phyloP scores from a whole-genome alignment of 2,888 invertebrate genomes.

The Conistra vaccinii region DNA sequence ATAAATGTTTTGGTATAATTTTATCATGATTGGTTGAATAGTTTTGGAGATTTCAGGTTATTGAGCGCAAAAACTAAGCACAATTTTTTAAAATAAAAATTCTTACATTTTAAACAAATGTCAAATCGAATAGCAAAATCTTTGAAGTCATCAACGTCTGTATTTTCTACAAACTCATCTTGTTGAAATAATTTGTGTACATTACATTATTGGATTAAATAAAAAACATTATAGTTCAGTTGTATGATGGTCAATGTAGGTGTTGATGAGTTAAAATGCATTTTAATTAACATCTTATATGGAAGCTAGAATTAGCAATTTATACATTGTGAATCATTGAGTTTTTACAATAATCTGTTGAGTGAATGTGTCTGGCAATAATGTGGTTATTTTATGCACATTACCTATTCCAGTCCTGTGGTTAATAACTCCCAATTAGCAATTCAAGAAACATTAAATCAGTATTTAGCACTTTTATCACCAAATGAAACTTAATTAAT shows the following conservation, averaged over 20 bases:
- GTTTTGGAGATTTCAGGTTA: constrained; percentile 20
- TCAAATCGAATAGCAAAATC: constrained; percentile 6
- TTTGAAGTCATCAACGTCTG: not conserved
- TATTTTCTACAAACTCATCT: not conserved
- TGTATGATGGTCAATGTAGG: constrained; percentile 10
- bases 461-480: constrained; percentile 53
- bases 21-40: constrained; percentile 13
- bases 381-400: constrained; percentile 6
- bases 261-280: constrained; percentile 41
- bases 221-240: not conserved
- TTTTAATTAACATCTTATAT: constrained; percentile 37
- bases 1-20: constrained; percentile 2
- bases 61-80: constrained; percentile 6
- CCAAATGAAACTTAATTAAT: constrained; percentile 42
- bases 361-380: constrained; percentile 2
- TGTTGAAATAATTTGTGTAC: constrained; percentile 11
- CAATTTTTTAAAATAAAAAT: not conserved
- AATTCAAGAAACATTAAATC: constrained; percentile 34
- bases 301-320: constrained; percentile 22
- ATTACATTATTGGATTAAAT: not conserved
- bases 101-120: constrained; percentile 26
- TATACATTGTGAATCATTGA: constrained; percentile 36
- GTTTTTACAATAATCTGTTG: not conserved
- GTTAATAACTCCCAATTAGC: constrained; percentile 10
- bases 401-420: constrained; percentile 32